Percentiles rank a stretch among this genome's conserved stretches.
Conservation (phyloP, 1,140 invertebrate species). For the Nixonia krombeini region DNA sequence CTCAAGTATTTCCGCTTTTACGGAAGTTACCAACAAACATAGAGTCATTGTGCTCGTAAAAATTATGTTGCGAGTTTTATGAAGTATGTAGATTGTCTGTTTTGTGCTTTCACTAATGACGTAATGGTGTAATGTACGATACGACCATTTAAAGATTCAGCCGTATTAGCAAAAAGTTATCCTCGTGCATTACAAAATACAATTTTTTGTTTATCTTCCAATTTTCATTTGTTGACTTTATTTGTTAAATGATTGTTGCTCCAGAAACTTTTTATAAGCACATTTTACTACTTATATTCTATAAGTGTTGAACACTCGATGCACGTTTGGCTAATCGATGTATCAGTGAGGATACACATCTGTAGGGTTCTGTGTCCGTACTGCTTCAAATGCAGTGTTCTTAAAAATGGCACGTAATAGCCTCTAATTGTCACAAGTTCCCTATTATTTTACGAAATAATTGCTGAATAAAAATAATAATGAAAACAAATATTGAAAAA, state of each 20-base stretch:
- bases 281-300: background rate
- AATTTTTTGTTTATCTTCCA: background rate
- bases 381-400: background rate
- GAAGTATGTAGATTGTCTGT: background rate
- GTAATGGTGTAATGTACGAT: background rate
- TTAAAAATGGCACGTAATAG: background rate
- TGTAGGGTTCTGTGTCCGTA: background rate
- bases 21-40: no score
- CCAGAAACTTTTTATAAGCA: background rate
- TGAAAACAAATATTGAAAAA: background rate
- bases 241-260: background rate
- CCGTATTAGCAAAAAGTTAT: background rate
- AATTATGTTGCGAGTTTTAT: background rate
- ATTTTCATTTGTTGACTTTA: constrained; percentile 1
- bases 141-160: background rate
- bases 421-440: no score
- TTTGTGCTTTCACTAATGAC: background rate
- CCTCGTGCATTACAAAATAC: background rate
- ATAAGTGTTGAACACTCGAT: background rate
- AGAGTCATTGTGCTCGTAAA: background rate
- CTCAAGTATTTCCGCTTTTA: no score
- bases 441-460: no score
- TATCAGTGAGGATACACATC: background rate
- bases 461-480: no score
- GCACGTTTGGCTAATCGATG: background rate